Percentiles rank a stretch among this genome's conserved stretches.
Evolutionary conservation across 2,888 invertebrate species (phyloP).

Genomic region (Crematogaster levior): DNA sequence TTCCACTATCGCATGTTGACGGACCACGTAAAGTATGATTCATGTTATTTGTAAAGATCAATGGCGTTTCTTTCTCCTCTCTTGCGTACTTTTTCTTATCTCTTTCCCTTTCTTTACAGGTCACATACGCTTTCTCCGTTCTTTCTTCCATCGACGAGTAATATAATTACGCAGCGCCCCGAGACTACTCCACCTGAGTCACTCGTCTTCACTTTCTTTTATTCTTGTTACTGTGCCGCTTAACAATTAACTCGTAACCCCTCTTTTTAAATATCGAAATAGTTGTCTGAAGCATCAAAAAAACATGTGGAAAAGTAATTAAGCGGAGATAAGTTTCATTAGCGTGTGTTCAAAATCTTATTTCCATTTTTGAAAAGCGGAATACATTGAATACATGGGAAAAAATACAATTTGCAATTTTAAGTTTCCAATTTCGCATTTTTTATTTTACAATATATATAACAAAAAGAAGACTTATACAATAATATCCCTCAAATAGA

Average conservation of each 20-base stretch:
- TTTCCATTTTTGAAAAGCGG: not conserved
- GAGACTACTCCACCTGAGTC: slow-evolving; percentile 81
- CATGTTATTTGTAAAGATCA: slow-evolving; percentile 77
- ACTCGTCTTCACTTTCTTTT: slow-evolving; percentile 81
- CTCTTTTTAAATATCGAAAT: not conserved
- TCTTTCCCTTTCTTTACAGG: slow-evolving; percentile 46
- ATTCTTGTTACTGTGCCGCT: slow-evolving; percentile 67
- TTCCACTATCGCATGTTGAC: not conserved
- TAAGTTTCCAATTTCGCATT: not conserved
- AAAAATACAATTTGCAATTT: not conserved
- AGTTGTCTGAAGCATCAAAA: not conserved
- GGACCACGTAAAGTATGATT: slow-evolving; percentile 75
- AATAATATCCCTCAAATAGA: not conserved
- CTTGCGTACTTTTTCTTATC: slow-evolving; percentile 9
- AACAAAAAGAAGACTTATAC: slow-evolving; percentile 1
- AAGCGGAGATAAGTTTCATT: not conserved
- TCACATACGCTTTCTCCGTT: slow-evolving; percentile 67
- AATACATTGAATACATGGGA: not conserved
- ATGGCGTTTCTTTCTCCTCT: slow-evolving; percentile 51
- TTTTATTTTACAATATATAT: not conserved
- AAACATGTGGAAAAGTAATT: not conserved
- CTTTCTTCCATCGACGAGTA: slow-evolving; percentile 77
- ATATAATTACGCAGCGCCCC: slow-evolving; percentile 82
- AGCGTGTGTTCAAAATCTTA: not conserved
- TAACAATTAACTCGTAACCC: not conserved